Evolutionary conservation across 1,140 invertebrate species (phyloP), one percentile per base, ranked within the genome.

Genomic region (Panulirus ornatus): DNA sequence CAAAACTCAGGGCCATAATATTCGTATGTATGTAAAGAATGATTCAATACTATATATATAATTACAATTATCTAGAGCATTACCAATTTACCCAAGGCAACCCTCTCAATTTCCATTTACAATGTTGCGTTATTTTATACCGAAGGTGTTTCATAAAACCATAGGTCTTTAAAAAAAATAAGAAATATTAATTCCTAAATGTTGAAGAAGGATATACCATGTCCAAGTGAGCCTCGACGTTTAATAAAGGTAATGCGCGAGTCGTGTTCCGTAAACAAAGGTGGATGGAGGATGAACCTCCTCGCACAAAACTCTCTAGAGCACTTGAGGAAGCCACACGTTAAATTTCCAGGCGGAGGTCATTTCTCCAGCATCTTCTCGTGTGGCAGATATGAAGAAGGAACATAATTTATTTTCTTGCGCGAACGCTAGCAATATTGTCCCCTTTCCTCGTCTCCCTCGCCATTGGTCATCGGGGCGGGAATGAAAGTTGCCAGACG

Each of bases 381-480:
- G 42, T 70, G 76, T 82, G 78, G 76, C 76, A 88, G 86, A 51
- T 81, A 71, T 82, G 58, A 82, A 88, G 38, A 70, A 70, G 63
- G 76, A 63, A 66, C 86, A 81, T 71, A 81, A 88, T 88, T 79
- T 88, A 81, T 70, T 88, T 88, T 82, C 86, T 71, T 73, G 40
- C 63, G 76, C 78, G 27, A 70, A 88, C 86, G 86, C 63, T 30
- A 82, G 78, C 86, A 81, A 51, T 88, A 88, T 81, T 88, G 86
- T 88, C 63, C 58, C 51, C 78, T 71, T 70, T 58, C 66, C 76
- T 88, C 86, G 76, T 81, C 86, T 82, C 38, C 63, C 42, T 88
- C 86, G 86, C 86, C 86, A 88, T 88, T 88, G 86, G 86, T 88
- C 86, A 88, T 88, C 78, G 76, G 8, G 54, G 86, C 86, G 44